Base-by-base conservation (phyloP, 1,140 invertebrate genomes). In the Hylaeus anthracinus region DNA sequence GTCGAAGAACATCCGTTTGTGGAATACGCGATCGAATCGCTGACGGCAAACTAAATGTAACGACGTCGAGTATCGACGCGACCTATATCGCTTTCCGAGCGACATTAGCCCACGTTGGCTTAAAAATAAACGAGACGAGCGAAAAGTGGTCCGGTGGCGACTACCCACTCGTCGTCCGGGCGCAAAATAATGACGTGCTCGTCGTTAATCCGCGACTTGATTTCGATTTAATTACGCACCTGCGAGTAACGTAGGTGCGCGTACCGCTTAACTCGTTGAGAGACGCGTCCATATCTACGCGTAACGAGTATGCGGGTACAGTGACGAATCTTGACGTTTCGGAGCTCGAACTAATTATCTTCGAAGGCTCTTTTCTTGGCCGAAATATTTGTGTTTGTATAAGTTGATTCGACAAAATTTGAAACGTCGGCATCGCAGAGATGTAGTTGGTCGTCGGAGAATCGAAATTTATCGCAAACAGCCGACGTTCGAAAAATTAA, bases 101-200 rank as follows among this genome's bases (percentile, higher is more conserved):
- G 71, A 70, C 70, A 80, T 80, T 60, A 64, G 41, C 71, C 51
- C 72, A 41, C 26, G 15, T 79, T 37, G 56, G 39, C 65, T 71
- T 83, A 80, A 81, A 83, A 83, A 83, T 83, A 83, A 80, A 74
- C 65, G 77, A 64, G 63, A 41, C 15, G 48, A 69, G 51, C 45
- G 14, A 60, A 10, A 6, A 64, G 41, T 55, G 2, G 55, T 8
- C 37, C 60, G 15, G 8, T 4, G 1, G 26, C 12, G 66, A 56
- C 53, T 58, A 4, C 26, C 65, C 58, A 55, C 45, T 1, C 41
- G n/a, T 12, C 8, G 5, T 26, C 51, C 9, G 5, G 10, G 39
- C 15, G 41, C 41, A 4, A 45, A 43, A 43, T 65, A 41, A 65
- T 12, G 39, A 43, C 9, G 12, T 10, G 43, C 63, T 43, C 43